Conservation (phyloP, 2,113 vertebrate species). For the Gymnarchus niloticus region DNA sequence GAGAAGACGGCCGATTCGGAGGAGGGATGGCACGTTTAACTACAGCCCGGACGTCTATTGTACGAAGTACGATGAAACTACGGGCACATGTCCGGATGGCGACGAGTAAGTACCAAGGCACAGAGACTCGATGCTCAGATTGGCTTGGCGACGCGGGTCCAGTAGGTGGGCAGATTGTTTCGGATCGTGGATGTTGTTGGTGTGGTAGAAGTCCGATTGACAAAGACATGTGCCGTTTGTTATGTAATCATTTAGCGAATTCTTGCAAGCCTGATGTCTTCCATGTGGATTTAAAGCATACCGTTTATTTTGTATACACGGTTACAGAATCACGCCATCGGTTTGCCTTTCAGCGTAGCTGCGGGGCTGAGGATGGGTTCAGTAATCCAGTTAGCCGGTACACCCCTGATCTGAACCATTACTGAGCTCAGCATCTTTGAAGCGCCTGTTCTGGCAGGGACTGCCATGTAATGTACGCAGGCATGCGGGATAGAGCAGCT, state of each 20-base stretch:
- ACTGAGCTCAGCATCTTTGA: background rate
- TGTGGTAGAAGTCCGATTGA: background rate
- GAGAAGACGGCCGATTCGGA: conserved; percentile 79
- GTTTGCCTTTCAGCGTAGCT: background rate
- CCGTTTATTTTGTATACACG: background rate
- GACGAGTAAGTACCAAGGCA: conserved; percentile 74
- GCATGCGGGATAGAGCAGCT: too few relatives aligned
- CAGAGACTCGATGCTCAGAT: background rate
- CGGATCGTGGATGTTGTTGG: background rate
- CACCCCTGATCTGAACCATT: background rate
- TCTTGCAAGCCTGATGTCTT: background rate
- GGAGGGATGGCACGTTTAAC: conserved; percentile 89
- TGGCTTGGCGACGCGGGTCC: background rate
- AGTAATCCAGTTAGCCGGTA: background rate
- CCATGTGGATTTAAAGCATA: background rate
- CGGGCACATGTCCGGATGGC: conserved; percentile 86
- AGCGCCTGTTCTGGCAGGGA: background rate
- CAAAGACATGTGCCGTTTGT: background rate
- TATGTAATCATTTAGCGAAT: background rate
- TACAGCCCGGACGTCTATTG: conserved; percentile 94
- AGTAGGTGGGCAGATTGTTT: background rate
- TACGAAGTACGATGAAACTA: conserved; percentile 89
- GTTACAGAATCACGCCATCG: background rate
- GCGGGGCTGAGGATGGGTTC: background rate
- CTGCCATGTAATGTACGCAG: too few relatives aligned